A percentile compares a stretch with the other conserved stretches of the same genome.
These are phyloP conservation scores for Dermolepida albohirtum DNA, from an alignment of 2,888 invertebrate genomes.

Conservation along the genomic window DNA sequence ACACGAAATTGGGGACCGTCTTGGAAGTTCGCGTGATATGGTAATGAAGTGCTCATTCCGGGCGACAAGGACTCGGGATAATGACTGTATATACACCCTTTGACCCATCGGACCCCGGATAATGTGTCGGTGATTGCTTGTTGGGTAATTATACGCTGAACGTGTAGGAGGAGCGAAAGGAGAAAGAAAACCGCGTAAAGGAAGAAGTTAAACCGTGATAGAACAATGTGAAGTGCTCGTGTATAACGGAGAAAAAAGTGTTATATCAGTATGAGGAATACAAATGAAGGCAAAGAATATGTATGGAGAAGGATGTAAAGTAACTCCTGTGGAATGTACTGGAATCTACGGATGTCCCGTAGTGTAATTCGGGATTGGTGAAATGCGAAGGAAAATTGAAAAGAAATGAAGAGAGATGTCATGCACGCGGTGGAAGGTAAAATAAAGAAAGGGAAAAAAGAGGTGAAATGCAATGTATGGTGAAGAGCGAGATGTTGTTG, in stretches of 20 bases:
- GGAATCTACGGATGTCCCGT: background rate
- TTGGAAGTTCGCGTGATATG: constrained; percentile 29
- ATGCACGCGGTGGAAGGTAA: constrained; percentile 7
- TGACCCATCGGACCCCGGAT: constrained; percentile 26
- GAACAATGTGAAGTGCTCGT: background rate
- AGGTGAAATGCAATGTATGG: constrained; percentile 41
- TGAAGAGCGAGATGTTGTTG: constrained; percentile 41
- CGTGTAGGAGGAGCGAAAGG: constrained; percentile 30
- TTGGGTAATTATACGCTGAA: constrained; percentile 28
- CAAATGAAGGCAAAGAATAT: constrained; percentile 3
- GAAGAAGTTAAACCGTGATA: background rate
- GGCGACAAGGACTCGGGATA: constrained; percentile 17
- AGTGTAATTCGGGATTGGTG: constrained; percentile 9
- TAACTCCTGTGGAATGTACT: constrained; percentile 2
- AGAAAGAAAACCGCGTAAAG: background rate
- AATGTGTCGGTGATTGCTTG: constrained; percentile 35
- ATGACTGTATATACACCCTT: constrained; percentile 33
- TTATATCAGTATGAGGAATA: constrained; percentile 18
- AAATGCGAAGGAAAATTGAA: constrained; percentile 25
- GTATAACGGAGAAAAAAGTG: background rate
- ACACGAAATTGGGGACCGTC: constrained; percentile 14
- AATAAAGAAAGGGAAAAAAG: constrained; percentile 33
- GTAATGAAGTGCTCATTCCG: constrained; percentile 33
- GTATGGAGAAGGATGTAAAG: constrained; percentile 12
- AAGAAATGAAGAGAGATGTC: constrained; percentile 34